Evolutionary conservation across 2,797 vertebrate species (phyloP), one percentile per base, ranked within the genome.

Genomic region (Crocodylus rhombifer): DNA sequence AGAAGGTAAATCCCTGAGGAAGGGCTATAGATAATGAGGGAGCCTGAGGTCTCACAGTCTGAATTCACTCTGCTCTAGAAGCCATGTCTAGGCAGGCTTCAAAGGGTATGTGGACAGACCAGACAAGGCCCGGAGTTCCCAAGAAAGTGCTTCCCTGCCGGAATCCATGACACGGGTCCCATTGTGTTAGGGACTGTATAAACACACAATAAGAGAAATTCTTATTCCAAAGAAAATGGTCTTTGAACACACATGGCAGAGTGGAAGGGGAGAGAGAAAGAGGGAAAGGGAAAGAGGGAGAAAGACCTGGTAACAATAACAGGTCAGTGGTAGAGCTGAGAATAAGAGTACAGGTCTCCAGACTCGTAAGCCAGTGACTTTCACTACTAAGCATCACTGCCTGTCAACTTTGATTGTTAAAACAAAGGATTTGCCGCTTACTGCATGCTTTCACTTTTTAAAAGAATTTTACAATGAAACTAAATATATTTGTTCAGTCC

Each of bases 391-490:
- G 36, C 2, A 76, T 9, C 5, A 91, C 13, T 17, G 82, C 5
- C 1, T 69, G 36, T 28, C 67, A 86, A 7, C 51, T 92, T 16
- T 76, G 16, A 67, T 55, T 81, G 64, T 2, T 62, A 74, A 91
- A 77, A 0, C 2, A 5, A 79, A 0, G 1, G 4, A 13, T 8
- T 73, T 51, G 16, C 7, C 18, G 25, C 36, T 16, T 25, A 26
- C 15, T 73, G 15, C 36, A 5, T 51, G 42, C 23, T 36, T 73
- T 26, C 69, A 9, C 51, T 56, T 67, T 86, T 89, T 23, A 80
- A 23, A 79, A 51, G 14, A 73, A 51, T 8, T 73, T 33, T 51
- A 73, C 21, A 73, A 14, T 73, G 69, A 73, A 91, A 71, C 11
- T 42, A 2, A 77, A n/a, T 90, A 80, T 1, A 30, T 83, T 94